Evolutionary conservation across 2,797 vertebrate genomes (phyloP), one percentile per base, ranked within the genome.

Genomic region (Silurus lanzhouensis): DNA sequence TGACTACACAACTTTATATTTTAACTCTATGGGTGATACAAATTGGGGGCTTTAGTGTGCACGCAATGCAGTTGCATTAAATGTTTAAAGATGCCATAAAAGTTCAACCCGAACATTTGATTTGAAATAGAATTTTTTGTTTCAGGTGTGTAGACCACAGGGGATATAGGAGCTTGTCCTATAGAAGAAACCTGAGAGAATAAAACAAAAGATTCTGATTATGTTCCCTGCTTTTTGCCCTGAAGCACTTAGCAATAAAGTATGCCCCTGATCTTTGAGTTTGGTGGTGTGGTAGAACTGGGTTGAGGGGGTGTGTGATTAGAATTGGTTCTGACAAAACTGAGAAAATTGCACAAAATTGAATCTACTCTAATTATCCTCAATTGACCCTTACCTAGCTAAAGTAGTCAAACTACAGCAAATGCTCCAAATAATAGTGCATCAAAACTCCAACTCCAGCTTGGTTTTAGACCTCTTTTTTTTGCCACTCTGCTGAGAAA

Each of bases 401-500:
- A 46, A 79, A 38, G 19, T n/a, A 68, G 31, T 61, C 22, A 44
- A 83, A 55, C 81, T 48, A 12, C 22, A 9, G 61, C 60, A 76
- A 86, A 76, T 82, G 57, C 77, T 84, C 22, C 64, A 67, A 61
- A 17, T 4, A 52, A 9, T 78, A 85, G 83, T 71, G 55, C 82
- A 79, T 57, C 61, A 55, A 81, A 84, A 79, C 60, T 67, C 60
- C 57, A 77, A 66, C 63, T 63, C 58, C 60, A 75, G 78, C n/a
- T 8, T n/a, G 67, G 44, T 63, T 80, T 86, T 79, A 9, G 80
- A 77, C 25, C 61, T 66, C 27, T 70, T 82, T 61, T 79, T 31
- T 60, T 79, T 31, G 38, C 48, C 75, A 76, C 79, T 76, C 64
- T 84, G 44, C 19, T 84, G 83, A 71, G 60, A 86, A 81, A 83